Conservation (phyloP, 2,113 vertebrate species). For the Oryzias curvinotus region DNA sequence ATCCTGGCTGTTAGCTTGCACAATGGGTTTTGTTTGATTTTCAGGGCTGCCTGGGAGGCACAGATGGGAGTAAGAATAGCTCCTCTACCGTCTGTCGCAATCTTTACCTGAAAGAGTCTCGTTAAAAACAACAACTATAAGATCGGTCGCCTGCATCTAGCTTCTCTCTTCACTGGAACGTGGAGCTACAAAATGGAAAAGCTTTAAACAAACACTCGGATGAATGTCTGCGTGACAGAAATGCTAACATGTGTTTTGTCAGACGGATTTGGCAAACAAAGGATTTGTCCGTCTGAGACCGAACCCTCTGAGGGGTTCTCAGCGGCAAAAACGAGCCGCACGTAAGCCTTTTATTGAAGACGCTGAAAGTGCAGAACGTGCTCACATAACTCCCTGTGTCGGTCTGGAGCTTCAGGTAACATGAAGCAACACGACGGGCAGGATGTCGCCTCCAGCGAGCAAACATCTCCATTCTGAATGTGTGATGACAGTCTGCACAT, state of each 20-base stretch:
- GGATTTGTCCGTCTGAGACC: slow-evolving; percentile 54
- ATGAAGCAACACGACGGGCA: slow-evolving; percentile 53
- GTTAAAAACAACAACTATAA: slow-evolving; percentile 37
- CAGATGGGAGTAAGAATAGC: slow-evolving; percentile 39
- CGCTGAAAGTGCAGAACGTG: slow-evolving; percentile 33
- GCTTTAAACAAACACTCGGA: slow-evolving; percentile 41
- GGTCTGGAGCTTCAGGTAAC: slow-evolving; percentile 28
- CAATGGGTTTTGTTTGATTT: slow-evolving; percentile 32
- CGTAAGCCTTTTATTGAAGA: slow-evolving; percentile 47
- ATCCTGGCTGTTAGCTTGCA: slow-evolving; percentile 17
- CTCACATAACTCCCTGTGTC: slow-evolving; percentile 16
- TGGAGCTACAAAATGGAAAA: slow-evolving; percentile 32
- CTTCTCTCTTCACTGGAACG: slow-evolving; percentile 31
- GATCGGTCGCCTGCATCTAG: slow-evolving; percentile 18
- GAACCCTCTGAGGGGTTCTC: slow-evolving; percentile 55
- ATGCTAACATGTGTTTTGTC: slow-evolving; percentile 56
- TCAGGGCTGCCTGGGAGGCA: slow-evolving; percentile 12
- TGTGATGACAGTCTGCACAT: slow-evolving; percentile 7
- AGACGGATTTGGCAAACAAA: slow-evolving; percentile 56
- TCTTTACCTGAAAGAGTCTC: slow-evolving; percentile 24
- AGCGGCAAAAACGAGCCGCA: slow-evolving; percentile 23
- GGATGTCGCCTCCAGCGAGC: slow-evolving; percentile 37
- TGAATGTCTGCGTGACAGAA: slow-evolving; percentile 59
- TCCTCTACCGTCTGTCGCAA: slow-evolving; percentile 16
- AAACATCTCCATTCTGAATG: slow-evolving; percentile 38